These are phyloP conservation scores for Drosophila takahashii DNA, from an alignment of 1,140 invertebrate species.

Conservation along the genomic window DNA sequence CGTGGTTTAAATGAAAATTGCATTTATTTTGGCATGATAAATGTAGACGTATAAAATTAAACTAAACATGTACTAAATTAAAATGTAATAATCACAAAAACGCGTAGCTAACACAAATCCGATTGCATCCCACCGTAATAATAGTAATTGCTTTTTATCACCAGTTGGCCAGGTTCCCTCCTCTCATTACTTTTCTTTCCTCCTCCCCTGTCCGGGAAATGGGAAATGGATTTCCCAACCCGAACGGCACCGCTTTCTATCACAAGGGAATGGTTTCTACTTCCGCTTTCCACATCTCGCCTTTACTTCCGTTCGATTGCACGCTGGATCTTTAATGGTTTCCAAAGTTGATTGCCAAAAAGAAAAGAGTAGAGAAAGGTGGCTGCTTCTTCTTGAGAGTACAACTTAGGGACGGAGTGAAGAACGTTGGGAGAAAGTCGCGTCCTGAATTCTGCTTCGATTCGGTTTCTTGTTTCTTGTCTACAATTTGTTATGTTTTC, in stretches of 20 bases:
- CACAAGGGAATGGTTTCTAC: constrained; percentile 40
- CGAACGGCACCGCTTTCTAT: constrained; percentile 20
- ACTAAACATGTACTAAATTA: constrained; percentile 62
- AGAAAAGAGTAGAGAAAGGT: constrained; percentile 10
- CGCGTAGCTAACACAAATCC: constrained; percentile 21
- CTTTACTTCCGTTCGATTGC: constrained; percentile 18
- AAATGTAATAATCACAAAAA: constrained; percentile 62
- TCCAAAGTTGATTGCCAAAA: constrained; percentile 13
- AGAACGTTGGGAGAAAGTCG: constrained; percentile 58
- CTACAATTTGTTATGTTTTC: constrained; percentile 51
- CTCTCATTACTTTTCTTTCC: not conserved
- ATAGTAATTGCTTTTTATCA: constrained; percentile 77
- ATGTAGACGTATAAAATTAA: constrained; percentile 45
- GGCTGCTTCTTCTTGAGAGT: constrained; percentile 7
- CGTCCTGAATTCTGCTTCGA: not conserved
- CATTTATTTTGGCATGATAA: constrained; percentile 66
- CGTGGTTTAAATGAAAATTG: constrained; percentile 41
- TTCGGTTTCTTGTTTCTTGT: constrained; percentile 14
- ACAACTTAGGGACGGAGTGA: constrained; percentile 58
- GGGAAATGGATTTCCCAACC: constrained; percentile 1
- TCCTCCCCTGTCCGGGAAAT: constrained; percentile 4
- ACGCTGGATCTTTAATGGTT: constrained; percentile 8
- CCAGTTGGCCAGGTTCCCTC: constrained; percentile 34
- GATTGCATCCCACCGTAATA: constrained; percentile 25
- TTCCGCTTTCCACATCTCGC: not conserved